Evolutionary conservation across 1,140 invertebrate genomes (phyloP).

Genomic region (Papilio polyxenes): DNA sequence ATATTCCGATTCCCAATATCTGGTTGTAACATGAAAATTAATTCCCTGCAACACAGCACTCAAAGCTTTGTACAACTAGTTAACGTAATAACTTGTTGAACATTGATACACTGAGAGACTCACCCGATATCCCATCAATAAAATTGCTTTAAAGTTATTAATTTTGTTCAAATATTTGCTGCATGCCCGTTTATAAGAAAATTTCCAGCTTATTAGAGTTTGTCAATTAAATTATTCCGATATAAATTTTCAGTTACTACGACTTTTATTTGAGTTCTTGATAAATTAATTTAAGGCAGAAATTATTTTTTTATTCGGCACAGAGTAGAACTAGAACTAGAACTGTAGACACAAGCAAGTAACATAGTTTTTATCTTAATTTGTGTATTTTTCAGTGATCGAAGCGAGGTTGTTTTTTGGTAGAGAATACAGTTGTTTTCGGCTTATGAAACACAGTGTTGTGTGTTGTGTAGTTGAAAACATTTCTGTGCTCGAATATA

Average conservation of each 20-base stretch:
- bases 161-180: background rate
- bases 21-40: background rate
- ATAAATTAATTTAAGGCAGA: background rate
- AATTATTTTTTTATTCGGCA: background rate
- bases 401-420: background rate
- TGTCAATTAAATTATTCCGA: background rate
- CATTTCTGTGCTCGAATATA: background rate
- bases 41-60: background rate
- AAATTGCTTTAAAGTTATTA: background rate
- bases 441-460: background rate
- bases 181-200: background rate
- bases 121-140: background rate
- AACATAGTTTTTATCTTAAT: background rate
- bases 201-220: background rate
- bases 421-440: background rate
- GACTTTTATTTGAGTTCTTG: background rate
- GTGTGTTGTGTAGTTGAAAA: slow-evolving; percentile 9
- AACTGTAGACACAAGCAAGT: background rate
- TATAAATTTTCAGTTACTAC: background rate
- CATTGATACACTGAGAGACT: background rate
- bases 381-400: background rate
- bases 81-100: background rate
- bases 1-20: background rate
- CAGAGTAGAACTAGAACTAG: too few relatives aligned
- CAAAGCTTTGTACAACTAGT: background rate